Base-by-base conservation (phyloP, 30 jellyfish, hydroid and myxozoan genomes). In the Aurelia sp. region DNA sequence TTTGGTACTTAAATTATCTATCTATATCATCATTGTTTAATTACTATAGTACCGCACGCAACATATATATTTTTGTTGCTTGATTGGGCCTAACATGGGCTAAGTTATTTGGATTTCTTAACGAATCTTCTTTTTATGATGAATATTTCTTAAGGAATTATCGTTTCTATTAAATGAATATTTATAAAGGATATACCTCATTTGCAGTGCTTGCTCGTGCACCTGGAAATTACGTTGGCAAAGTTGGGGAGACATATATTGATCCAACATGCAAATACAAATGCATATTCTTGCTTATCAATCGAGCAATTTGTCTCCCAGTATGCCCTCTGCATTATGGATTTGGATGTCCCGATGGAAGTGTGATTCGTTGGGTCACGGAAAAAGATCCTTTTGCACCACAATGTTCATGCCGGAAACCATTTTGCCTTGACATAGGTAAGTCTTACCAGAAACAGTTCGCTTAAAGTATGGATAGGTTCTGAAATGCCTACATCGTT, bases 291-390 rank as follows among this genome's bases (percentile, higher is more conserved):
- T 57, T 87, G 86, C 69, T 71, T 71, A 61, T 78, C n/a, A 78
- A 78, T 33, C 82, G 96, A 47, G 88, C 89, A 6, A 19, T 87
- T 10, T 87, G 96, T 50, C 76, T 87, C 41, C 90, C 96, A 6
- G 86, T 87, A 6, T 87, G 96, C 60, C 96, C 96, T 3, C 19
- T 87, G n/a, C 72, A 67, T 31, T 87, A 87, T 71, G 96, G 96
- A 4, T 60, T 87, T 62, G 90, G 80, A n/a, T 87, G 96, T 33
- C 86, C 96, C 1, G 58, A 62, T n/a, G 90, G 90, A 22, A 78
- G 90, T 58, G 81, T 87, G 17, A 74, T 77, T 35, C 82, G 96
- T 13, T 78, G 82, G 85, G 59, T 47, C 22, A 87, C n/a, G 66
- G 73, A 37, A 40, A 86, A 65, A 8, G 93, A 71, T 15, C 37